phyloP scores from a whole-genome alignment of 2,113 vertebrate genomes.

The Nicator chloris region DNA sequence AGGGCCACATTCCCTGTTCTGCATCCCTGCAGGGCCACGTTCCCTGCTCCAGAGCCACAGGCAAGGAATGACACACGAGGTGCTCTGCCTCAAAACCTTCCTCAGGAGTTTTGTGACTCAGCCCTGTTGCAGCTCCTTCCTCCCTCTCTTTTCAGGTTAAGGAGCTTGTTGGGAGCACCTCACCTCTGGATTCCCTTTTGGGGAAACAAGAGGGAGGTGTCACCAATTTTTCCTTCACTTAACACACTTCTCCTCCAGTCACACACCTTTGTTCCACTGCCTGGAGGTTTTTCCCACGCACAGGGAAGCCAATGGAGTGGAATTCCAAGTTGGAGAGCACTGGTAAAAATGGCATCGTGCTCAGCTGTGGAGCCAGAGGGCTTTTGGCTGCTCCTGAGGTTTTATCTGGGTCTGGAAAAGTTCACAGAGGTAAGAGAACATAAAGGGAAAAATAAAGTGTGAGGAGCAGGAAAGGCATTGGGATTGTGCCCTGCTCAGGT shows the following conservation, averaged over 20 bases:
- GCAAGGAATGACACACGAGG: background rate
- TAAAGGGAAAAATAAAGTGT: background rate
- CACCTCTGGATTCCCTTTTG: background rate
- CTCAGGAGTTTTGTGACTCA: background rate
- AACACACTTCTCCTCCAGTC: background rate
- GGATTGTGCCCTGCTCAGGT: background rate
- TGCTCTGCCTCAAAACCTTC: background rate
- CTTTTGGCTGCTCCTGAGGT: background rate
- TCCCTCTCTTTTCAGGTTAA: background rate
- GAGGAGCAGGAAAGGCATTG: background rate
- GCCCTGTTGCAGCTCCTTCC: background rate
- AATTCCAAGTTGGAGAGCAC: background rate
- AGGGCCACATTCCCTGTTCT: background rate
- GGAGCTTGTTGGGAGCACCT: background rate
- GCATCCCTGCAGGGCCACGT: background rate
- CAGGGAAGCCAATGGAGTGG: background rate
- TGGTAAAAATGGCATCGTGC: background rate
- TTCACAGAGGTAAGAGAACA: background rate
- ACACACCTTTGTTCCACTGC: background rate
- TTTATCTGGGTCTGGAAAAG: background rate
- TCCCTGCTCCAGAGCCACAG: background rate
- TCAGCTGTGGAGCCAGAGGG: background rate
- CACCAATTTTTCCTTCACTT: background rate
- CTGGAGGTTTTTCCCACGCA: background rate
- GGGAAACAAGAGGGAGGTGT: background rate